A percentile compares a stretch with the other conserved stretches of the same genome.
Conservation (phyloP, 2,797 vertebrate genomes). For the Aeoliscus strigatus region DNA sequence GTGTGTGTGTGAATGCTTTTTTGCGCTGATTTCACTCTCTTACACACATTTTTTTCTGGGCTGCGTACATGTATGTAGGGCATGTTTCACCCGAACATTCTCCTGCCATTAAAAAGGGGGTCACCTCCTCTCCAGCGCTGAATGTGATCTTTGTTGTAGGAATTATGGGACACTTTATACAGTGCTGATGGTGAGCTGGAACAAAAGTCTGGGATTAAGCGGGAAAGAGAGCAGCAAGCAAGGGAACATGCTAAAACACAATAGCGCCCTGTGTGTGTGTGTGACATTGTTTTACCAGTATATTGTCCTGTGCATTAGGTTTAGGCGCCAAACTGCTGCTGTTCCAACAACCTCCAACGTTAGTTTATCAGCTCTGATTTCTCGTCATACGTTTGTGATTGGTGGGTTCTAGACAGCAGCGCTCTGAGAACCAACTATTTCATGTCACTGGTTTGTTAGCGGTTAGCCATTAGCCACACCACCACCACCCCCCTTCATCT, state of each 20-base stretch:
- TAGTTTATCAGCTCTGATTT: too few species aligned
- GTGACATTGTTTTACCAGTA: slow-evolving; percentile 6
- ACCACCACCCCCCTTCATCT: too few species aligned
- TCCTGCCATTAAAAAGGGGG: slow-evolving; percentile 55
- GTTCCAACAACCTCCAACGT: too few species aligned
- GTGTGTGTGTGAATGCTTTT: slow-evolving; percentile 14
- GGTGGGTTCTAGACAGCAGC: too few species aligned
- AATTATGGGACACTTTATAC: slow-evolving; percentile 59
- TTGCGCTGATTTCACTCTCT: slow-evolving; percentile 43
- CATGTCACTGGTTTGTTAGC: too few species aligned
- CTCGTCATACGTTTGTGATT: too few species aligned
- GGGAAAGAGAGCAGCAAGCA: slow-evolving; percentile 57
- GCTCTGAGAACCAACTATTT: too few species aligned
- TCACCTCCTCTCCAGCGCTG: slow-evolving; percentile 50
- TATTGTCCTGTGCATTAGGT: too few species aligned
- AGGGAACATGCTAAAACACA: slow-evolving; percentile 46
- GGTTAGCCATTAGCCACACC: too few species aligned
- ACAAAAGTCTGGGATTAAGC: slow-evolving; percentile 72
- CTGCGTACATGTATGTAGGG: slow-evolving; percentile 52
- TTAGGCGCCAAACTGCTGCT: too few species aligned
- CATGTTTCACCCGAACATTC: slow-evolving; percentile 40
- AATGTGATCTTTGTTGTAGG: slow-evolving; percentile 73
- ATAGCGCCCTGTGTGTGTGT: slow-evolving; percentile 31
- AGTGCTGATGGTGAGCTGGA: slow-evolving; percentile 57
- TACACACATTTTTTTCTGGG: slow-evolving; percentile 38